Percentiles rank a stretch among this genome's conserved stretches.
Conservation (phyloP, 2,888 invertebrate species). For the Acleris literana region DNA sequence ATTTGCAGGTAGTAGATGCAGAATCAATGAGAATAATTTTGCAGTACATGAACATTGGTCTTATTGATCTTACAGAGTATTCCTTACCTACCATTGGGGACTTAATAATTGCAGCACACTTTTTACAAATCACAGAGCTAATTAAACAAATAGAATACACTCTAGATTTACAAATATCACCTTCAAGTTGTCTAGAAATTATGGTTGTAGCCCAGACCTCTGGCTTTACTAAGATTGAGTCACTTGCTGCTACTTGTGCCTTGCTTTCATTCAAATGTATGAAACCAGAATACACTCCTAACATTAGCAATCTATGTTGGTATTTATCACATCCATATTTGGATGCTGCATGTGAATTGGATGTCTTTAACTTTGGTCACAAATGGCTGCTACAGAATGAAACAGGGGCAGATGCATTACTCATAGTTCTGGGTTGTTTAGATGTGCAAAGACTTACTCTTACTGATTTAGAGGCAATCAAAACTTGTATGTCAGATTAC, state of each 20-base stretch:
- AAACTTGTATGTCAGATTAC: conserved; percentile 48
- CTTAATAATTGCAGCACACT: conserved; percentile 66
- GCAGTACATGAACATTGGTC: conserved; percentile 65
- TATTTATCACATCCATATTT: conserved; percentile 72
- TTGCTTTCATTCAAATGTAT: conserved; percentile 63
- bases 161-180: conserved; percentile 56
- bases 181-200: conserved; percentile 64
- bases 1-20: conserved; percentile 68
- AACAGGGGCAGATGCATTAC: conserved; percentile 60
- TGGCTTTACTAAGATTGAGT: conserved; percentile 56
- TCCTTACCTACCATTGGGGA: conserved; percentile 54
- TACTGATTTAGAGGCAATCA: conserved; percentile 56
- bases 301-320: conserved; percentile 65
- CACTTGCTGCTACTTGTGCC: conserved; percentile 58
- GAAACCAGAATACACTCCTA: conserved; percentile 58
- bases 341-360: conserved; percentile 57
- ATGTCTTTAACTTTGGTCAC: conserved; percentile 70
- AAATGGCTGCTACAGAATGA: conserved; percentile 59
- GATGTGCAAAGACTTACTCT: conserved; percentile 56
- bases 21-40: conserved; percentile 65
- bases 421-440: conserved; percentile 66
- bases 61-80: conserved; percentile 64
- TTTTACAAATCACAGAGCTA: conserved; percentile 70
- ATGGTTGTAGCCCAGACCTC: conserved; percentile 65
- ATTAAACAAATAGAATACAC: conserved; percentile 67